Evolutionary conservation across 2,113 vertebrate genomes (phyloP), one percentile per base, ranked within the genome.

Genomic region (Sisor rabdophorus): DNA sequence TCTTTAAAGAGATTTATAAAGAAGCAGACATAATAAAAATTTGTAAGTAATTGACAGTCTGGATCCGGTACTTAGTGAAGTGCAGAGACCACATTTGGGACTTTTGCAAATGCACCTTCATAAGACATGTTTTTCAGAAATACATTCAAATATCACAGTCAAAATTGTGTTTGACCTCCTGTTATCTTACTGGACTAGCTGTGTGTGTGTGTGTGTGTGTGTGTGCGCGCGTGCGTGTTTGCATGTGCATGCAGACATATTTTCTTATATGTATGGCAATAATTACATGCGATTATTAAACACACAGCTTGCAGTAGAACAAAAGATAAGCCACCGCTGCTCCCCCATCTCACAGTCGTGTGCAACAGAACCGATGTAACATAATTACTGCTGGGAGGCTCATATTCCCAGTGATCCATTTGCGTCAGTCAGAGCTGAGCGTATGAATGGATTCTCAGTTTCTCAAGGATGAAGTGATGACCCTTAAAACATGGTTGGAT

Each of bases 371-470:
- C 87, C 81, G 86, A 87, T 91, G 91, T 92, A 93, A 93, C 89
- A 93, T 93, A 93, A 93, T 93, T 93, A 92, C 91, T 92, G 91
- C 91, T 89, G 92, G 92, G 92, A 92, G 91, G 86, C 88, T 87
- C 88, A 89, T 91, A 93, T 93, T 92, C 92, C 92, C 92, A 91
- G 87, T 91, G 91, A 92, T 92, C 91, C 92, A 92, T 93, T 93
- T 93, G 91, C 90, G 90, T 92, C 91, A 92, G 91, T 93, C 91
- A 85, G 78, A 90, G 88, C 88, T 79, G 85, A 90, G 88, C 90
- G 89, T 87, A 91, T 91, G 91, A 92, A 90, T 89, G 88, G 87
- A 91, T 91, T 91, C 89, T 92, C 89, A 87, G 87, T 90, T 93
- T 93, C 91, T 92, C 92, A 93, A 93, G 91, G 92, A 93, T 91